Evolutionary conservation across 1,140 invertebrate genomes (phyloP).

Genomic region (Microplitis mediator): DNA sequence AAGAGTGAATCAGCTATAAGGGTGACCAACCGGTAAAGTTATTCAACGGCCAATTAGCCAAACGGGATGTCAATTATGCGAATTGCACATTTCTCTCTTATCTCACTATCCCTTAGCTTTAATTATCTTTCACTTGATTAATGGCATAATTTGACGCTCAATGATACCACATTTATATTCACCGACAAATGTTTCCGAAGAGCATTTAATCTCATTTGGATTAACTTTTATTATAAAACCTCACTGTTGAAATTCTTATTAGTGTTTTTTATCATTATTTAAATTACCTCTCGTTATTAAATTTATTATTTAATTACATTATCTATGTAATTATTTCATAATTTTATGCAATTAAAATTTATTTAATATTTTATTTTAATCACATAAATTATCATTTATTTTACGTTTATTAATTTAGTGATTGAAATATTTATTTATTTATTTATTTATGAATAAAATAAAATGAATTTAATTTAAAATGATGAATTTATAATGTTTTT

Average conservation of each 20-base stretch:
- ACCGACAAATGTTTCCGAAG: background rate
- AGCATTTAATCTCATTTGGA: background rate
- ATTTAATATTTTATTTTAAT: too few species aligned
- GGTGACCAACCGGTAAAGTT: constrained; percentile 22
- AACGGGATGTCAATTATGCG: constrained; percentile 26
- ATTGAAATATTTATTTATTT: too few species aligned
- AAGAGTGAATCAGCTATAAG: constrained; percentile 11
- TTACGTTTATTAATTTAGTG: too few species aligned
- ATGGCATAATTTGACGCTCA: constrained; percentile 12
- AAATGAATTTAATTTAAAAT: too few species aligned
- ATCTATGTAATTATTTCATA: too few species aligned
- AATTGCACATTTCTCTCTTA: constrained; percentile 13
- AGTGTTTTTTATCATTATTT: too few species aligned
- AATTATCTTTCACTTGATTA: constrained; percentile 22
- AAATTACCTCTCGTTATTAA: too few species aligned
- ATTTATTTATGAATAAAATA: too few species aligned
- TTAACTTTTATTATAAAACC: background rate
- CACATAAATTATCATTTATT: too few species aligned
- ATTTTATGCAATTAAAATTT: too few species aligned
- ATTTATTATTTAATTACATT: too few species aligned
- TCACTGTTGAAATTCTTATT: too few species aligned
- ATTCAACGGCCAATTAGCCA: constrained; percentile 23
- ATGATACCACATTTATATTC: constrained; percentile 24
- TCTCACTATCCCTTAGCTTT: background rate
- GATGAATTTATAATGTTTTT: background rate